phyloP scores from a whole-genome alignment of 2,113 vertebrate species.

The Typhlomys cinereus region DNA sequence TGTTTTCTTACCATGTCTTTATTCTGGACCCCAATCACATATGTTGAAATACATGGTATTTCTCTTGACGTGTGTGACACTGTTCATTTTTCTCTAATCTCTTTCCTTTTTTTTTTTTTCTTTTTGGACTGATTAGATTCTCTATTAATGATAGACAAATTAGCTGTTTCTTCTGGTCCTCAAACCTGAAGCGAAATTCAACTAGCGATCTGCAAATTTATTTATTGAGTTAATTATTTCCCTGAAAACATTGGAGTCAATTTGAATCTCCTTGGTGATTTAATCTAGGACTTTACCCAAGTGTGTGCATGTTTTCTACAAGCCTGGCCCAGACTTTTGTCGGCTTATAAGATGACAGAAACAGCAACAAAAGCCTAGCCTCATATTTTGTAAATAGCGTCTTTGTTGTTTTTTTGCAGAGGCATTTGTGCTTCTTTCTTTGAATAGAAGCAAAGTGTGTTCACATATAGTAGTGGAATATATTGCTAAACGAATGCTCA shows the following conservation, averaged over 20 bases:
- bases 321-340: too few relatives aligned
- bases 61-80: not conserved
- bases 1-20: not conserved
- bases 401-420: not conserved
- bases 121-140: not conserved
- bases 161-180: not conserved
- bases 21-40: not conserved
- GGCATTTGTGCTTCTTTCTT: not conserved
- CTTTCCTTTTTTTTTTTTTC: not conserved
- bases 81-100: not conserved
- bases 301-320: too few relatives aligned
- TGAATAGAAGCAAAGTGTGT: not conserved
- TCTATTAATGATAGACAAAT: not conserved
- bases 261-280: too few relatives aligned
- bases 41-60: not conserved
- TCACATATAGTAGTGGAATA: not conserved
- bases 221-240: not conserved
- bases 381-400: not conserved
- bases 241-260: too few relatives aligned
- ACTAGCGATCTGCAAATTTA: not conserved
- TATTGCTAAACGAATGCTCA: slow-evolving; percentile 5
- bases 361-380: not conserved
- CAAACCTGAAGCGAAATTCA: not conserved
- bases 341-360: not conserved
- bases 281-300: not conserved